Conservation (phyloP, 92 coral and sea anemone species). For the Zoanthus gigantus region DNA sequence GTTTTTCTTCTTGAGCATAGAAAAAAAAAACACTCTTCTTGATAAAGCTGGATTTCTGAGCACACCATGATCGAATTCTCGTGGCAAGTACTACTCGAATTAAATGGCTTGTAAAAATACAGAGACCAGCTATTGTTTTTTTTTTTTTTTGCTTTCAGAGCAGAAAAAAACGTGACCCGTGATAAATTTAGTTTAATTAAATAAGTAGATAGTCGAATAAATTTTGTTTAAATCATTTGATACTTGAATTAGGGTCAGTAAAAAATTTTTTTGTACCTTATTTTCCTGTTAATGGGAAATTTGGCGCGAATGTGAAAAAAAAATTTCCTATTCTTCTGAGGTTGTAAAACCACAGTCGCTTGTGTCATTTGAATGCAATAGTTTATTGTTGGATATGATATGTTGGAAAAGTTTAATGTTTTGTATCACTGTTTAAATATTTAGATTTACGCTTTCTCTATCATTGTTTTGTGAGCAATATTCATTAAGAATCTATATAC, state of each 20-base stretch:
- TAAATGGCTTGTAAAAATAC: too few relatives aligned
- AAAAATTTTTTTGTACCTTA: neutral
- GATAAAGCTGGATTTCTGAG: too few relatives aligned
- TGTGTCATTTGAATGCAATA: neutral
- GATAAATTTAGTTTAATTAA: too few relatives aligned
- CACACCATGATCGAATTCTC: too few relatives aligned
- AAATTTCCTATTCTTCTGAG: neutral
- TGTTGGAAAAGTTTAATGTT: slow-evolving; percentile 6
- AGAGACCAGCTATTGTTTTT: too few relatives aligned
- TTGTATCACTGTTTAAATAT: neutral
- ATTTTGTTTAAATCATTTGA: too few relatives aligned
- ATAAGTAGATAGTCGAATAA: too few relatives aligned
- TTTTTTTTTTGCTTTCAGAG: too few relatives aligned
- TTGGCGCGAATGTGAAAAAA: neutral
- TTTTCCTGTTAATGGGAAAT: neutral
- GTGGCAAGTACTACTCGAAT: too few relatives aligned
- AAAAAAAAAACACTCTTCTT: too few relatives aligned
- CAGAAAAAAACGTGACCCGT: too few relatives aligned
- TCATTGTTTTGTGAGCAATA: neutral
- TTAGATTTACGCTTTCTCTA: neutral
- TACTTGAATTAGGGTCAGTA: neutral
- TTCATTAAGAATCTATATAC: neutral
- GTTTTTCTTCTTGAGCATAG: too few relatives aligned
- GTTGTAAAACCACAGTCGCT: neutral
- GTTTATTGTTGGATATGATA: neutral